phyloP scores from a whole-genome alignment of 2,888 invertebrate species.

The Sesia apiformis region DNA sequence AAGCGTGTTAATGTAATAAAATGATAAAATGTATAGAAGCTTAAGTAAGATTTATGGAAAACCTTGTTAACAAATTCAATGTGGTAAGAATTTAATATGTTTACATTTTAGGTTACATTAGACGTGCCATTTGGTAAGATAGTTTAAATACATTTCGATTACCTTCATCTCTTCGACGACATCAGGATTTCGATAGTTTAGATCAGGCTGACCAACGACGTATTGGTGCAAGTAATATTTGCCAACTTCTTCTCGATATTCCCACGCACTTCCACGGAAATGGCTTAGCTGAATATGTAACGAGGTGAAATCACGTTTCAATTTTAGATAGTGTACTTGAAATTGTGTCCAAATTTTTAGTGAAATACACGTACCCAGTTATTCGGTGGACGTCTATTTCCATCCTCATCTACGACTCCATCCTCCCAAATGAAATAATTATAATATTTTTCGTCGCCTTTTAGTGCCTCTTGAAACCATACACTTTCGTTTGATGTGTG shows the following conservation, averaged over 20 bases:
- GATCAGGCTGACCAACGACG: slow-evolving; percentile 80
- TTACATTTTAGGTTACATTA: too few species aligned
- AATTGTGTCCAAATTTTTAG: too few species aligned
- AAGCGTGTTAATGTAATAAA: too few species aligned
- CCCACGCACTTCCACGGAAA: slow-evolving; percentile 83
- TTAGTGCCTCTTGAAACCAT: slow-evolving; percentile 87
- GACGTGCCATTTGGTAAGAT: too few species aligned
- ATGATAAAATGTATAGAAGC: too few species aligned
- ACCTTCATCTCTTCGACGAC: slow-evolving; percentile 77
- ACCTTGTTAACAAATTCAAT: too few species aligned
- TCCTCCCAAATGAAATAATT: slow-evolving; percentile 85
- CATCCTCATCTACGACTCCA: slow-evolving; percentile 56
- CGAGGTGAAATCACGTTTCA: background rate
- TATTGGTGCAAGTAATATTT: slow-evolving; percentile 86
- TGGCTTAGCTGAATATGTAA: slow-evolving; percentile 49
- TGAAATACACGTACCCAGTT: slow-evolving; percentile 82
- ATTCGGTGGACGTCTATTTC: slow-evolving; percentile 76
- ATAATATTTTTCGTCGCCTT: slow-evolving; percentile 75
- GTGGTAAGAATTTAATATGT: too few species aligned
- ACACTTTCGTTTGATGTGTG: slow-evolving; percentile 85
- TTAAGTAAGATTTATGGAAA: too few species aligned
- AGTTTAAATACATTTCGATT: slow-evolving; percentile 1
- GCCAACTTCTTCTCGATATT: slow-evolving; percentile 76
- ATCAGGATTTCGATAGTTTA: slow-evolving; percentile 80
- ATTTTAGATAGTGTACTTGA: too few species aligned